Percentiles rank a stretch among this genome's conserved stretches.
These are phyloP conservation scores for Xiphophorus hellerii DNA, from an alignment of 2,113 vertebrate species.

Conservation along the genomic window DNA sequence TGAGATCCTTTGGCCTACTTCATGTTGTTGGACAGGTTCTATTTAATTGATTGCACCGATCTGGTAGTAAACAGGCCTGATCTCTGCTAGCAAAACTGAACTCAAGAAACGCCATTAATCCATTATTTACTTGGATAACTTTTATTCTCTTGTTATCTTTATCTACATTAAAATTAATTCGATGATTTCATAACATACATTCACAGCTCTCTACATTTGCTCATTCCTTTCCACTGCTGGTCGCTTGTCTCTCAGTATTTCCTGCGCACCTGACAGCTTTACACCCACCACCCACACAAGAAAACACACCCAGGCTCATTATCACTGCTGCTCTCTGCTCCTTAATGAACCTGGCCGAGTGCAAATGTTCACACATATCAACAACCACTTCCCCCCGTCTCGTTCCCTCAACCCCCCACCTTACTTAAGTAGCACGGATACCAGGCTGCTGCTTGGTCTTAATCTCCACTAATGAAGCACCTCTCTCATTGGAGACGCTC, in stretches of 20 bases:
- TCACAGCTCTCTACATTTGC: neutral
- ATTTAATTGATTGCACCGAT: neutral
- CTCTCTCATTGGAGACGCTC: slow-evolving; percentile 55
- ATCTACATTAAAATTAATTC: neutral
- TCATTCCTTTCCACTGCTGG: slow-evolving; percentile 12
- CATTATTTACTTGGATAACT: neutral
- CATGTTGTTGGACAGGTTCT: neutral
- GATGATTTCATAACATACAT: neutral
- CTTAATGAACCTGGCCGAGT: slow-evolving; percentile 57
- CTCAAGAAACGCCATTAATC: neutral
- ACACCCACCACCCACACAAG: slow-evolving; percentile 41
- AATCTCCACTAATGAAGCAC: slow-evolving; percentile 64
- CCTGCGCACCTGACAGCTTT: slow-evolving; percentile 61
- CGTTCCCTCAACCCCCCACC: slow-evolving; percentile 10
- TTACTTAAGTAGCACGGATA: slow-evolving; percentile 45
- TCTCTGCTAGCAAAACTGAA: neutral
- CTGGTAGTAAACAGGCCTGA: neutral
- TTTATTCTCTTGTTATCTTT: neutral
- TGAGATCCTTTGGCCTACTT: neutral
- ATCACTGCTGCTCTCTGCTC: slow-evolving; percentile 45
- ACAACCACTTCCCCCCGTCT: slow-evolving; percentile 29
- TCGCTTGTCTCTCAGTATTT: slow-evolving; percentile 47
- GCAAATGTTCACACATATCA: slow-evolving; percentile 52
- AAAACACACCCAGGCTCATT: slow-evolving; percentile 40
- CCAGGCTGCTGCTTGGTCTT: slow-evolving; percentile 31